These are phyloP conservation scores for Porphyrio hochstetteri DNA, from an alignment of 2,113 vertebrate species.

Conservation along the genomic window DNA sequence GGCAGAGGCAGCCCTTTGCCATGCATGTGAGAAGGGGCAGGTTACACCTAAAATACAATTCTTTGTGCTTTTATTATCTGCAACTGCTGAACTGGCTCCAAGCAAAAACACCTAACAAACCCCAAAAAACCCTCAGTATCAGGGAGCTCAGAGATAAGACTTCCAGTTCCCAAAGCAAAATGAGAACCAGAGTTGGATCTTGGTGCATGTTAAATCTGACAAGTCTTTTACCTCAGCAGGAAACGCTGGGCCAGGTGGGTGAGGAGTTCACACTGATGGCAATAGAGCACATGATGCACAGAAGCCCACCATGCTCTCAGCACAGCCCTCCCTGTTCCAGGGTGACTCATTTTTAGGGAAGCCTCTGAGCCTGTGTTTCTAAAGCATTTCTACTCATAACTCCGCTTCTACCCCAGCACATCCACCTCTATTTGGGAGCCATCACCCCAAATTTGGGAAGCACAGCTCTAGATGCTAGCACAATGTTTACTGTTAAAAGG, in stretches of 20 bases:
- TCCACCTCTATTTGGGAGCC: background rate
- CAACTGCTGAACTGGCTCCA: background rate
- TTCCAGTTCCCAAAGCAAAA: background rate
- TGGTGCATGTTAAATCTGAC: background rate
- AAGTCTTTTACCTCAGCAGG: background rate
- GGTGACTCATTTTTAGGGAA: background rate
- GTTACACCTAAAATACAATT: background rate
- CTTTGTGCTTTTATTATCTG: background rate
- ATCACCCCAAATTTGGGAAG: background rate
- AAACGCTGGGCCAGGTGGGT: rapidly evolving
- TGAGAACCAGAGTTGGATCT: background rate
- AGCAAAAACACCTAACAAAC: background rate
- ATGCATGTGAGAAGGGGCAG: background rate
- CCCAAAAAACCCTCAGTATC: too few species aligned
- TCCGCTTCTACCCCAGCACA: background rate
- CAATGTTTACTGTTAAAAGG: background rate
- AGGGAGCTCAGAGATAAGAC: background rate
- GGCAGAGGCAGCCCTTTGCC: background rate
- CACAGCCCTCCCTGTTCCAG: background rate
- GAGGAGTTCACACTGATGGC: background rate
- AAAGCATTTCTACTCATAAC: background rate
- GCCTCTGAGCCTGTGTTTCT: background rate
- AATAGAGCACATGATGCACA: rapidly evolving
- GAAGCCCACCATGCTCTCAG: background rate
- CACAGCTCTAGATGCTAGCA: background rate